These are phyloP conservation scores for Crenuchus spilurus DNA, from an alignment of 2,797 vertebrate species.

Conservation along the genomic window DNA sequence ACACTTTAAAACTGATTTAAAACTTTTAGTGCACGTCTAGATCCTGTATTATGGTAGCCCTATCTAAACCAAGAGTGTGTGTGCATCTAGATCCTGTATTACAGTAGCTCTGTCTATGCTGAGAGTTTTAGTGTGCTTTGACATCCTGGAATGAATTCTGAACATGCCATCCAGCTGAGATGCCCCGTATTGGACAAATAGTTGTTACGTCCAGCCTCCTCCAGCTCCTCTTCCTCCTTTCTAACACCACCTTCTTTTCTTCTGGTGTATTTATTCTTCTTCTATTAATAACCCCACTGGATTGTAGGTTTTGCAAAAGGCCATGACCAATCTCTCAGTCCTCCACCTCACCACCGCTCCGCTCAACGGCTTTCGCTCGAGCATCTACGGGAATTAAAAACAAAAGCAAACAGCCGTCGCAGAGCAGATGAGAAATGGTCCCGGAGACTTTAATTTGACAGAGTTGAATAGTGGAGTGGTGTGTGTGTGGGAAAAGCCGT, in stretches of 20 bases:
- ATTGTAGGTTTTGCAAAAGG: slow-evolving; percentile 60
- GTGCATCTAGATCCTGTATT: too few species aligned
- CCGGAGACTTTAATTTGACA: slow-evolving; percentile 12
- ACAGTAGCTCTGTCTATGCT: too few species aligned
- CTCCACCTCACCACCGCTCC: slow-evolving; percentile 38
- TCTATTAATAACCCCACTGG: slow-evolving; percentile 73
- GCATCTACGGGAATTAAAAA: slow-evolving; percentile 50
- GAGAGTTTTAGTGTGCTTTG: too few species aligned
- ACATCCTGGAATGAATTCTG: slow-evolving; percentile 78
- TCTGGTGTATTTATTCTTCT: slow-evolving; percentile 72
- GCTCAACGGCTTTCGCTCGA: slow-evolving; percentile 49
- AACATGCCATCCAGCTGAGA: slow-evolving; percentile 74
- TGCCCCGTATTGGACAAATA: slow-evolving; percentile 77
- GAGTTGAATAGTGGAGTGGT: slow-evolving; percentile 54
- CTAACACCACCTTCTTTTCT: slow-evolving; percentile 63
- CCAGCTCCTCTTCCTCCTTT: slow-evolving; percentile 33
- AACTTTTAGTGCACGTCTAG: too few species aligned
- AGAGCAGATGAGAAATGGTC: slow-evolving; percentile 18
- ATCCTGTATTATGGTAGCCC: too few species aligned
- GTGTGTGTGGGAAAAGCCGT: slow-evolving; percentile 1
- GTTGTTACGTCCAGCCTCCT: slow-evolving; percentile 56
- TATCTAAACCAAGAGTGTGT: too few species aligned
- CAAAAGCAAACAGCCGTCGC: slow-evolving; percentile 48
- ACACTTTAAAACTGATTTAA: too few species aligned
- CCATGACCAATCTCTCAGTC: slow-evolving; percentile 63